phyloP scores from a whole-genome alignment of 2,113 vertebrate genomes.

The Xerus inauris region DNA sequence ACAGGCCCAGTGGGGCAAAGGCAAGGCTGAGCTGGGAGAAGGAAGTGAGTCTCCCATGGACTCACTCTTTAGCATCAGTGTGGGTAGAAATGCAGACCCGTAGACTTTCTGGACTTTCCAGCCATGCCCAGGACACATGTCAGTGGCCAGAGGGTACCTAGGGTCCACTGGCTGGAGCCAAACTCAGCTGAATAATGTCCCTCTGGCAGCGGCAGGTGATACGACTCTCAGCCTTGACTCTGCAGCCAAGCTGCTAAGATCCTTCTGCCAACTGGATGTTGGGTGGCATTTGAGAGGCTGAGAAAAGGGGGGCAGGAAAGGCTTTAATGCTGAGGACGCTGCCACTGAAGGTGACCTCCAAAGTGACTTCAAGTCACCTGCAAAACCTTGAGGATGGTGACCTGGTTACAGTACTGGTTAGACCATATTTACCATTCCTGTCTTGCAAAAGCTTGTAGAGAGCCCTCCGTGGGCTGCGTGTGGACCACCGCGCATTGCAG shows the following conservation, averaged over 20 bases:
- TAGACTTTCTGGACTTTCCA: not conserved
- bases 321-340: slow-evolving; percentile 59
- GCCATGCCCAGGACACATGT: not conserved
- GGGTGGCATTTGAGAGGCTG: not conserved
- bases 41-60: not conserved
- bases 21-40: not conserved
- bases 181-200: not conserved
- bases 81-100: not conserved
- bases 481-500: too few species aligned
- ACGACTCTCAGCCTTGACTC: slow-evolving; percentile 62
- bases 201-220: not conserved
- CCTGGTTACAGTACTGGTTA: slow-evolving; percentile 52
- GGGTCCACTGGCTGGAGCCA: not conserved
- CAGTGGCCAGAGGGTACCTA: slow-evolving; percentile 57
- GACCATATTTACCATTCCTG: not conserved
- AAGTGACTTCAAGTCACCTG: slow-evolving; percentile 63
- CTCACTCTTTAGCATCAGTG: too few species aligned
- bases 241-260: slow-evolving; percentile 52
- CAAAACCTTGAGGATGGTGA: slow-evolving; percentile 68
- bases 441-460: slow-evolving; percentile 31
- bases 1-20: not conserved
- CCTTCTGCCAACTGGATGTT: slow-evolving; percentile 67
- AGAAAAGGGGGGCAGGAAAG: not conserved
- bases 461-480: too few species aligned
- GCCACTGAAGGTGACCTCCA: slow-evolving; percentile 74